Evolutionary conservation across 1,140 invertebrate genomes (phyloP).

Genomic region (Eumeta japonica): DNA sequence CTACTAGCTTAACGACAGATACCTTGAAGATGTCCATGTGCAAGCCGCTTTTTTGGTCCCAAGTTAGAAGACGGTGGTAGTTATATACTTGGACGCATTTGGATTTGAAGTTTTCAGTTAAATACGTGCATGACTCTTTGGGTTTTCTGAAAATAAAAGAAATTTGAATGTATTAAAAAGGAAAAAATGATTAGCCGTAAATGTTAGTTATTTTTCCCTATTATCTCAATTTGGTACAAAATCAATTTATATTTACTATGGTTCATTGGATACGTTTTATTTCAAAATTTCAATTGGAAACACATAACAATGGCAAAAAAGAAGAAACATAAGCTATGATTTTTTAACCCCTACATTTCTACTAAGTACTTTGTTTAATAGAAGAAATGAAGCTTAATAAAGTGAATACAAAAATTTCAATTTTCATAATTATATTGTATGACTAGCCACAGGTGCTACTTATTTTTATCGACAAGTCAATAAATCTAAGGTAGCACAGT

Average conservation of each 20-base stretch:
- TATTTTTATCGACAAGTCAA: no score
- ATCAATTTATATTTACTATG: slow-evolving; percentile 3
- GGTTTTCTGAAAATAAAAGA: slow-evolving; percentile 63
- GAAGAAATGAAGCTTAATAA: no score
- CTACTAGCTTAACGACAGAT: slow-evolving; percentile 4
- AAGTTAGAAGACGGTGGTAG: slow-evolving; percentile 81
- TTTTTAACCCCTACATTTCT: no score
- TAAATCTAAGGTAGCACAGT: no score
- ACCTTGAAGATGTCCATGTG: slow-evolving; percentile 87
- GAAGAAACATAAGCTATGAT: no score
- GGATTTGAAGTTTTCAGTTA: slow-evolving; percentile 78
- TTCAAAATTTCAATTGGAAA: neutral
- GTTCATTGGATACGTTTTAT: neutral
- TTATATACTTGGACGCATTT: slow-evolving; percentile 83
- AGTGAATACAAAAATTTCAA: no score
- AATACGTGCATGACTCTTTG: slow-evolving; percentile 72
- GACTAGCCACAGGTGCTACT: no score
- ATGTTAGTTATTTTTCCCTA: neutral
- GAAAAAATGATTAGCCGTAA: neutral
- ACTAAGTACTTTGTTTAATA: no score
- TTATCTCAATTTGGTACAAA: neutral
- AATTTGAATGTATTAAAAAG: slow-evolving; percentile 6
- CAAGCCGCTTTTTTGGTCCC: slow-evolving; percentile 76
- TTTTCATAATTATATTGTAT: no score
- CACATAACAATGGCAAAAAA: no score